phyloP scores from a whole-genome alignment of 2,888 invertebrate genomes.

The Ophion obscuratus region DNA sequence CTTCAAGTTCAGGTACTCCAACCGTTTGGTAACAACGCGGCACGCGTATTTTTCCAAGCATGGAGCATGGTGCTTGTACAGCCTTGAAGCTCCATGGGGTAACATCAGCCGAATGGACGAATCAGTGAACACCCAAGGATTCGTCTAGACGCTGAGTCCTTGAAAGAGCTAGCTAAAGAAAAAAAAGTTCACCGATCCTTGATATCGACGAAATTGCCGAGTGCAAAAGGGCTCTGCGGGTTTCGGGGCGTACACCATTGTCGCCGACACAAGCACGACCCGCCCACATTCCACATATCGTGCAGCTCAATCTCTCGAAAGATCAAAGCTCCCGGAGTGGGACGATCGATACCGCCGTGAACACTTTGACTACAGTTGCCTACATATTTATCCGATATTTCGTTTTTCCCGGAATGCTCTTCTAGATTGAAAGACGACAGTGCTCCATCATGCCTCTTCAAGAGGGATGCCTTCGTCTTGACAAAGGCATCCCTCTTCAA shows the following conservation, averaged over 20 bases:
- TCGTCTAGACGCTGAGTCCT: constrained; percentile 36
- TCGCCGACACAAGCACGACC: constrained; percentile 6
- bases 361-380: constrained; percentile 4
- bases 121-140: background rate
- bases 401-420: background rate
- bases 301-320: constrained; percentile 28
- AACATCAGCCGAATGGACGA: background rate
- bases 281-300: constrained; percentile 6
- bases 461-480: background rate
- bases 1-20: no score
- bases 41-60: no score
- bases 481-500: constrained; percentile 3
- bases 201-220: constrained; percentile 37
- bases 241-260: background rate
- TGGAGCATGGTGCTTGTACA: background rate
- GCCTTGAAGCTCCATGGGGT: background rate
- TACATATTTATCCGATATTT: constrained; percentile 9
- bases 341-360: constrained; percentile 32
- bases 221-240: background rate
- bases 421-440: constrained; percentile 4
- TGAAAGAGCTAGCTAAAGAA: background rate
- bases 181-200: constrained; percentile 32
- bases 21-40: no score
- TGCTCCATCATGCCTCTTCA: constrained; percentile 12
- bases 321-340: constrained; percentile 22